Conservation (phyloP, 2,888 invertebrate genomes). For the Helicoverpa assulta region DNA sequence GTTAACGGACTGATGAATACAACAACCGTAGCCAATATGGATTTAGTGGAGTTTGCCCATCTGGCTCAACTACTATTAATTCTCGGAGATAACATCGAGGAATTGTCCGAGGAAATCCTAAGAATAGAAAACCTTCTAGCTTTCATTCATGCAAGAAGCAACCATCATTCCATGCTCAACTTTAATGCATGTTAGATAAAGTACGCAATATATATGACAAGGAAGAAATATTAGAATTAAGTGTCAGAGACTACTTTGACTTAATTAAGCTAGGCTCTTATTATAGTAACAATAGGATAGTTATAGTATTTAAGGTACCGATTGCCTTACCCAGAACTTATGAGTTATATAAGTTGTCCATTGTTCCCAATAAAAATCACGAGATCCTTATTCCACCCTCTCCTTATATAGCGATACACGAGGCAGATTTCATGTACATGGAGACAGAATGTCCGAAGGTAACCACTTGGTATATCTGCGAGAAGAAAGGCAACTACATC, state of each 20-base stretch:
- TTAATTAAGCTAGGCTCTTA: conserved; percentile 1
- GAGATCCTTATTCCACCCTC: background rate
- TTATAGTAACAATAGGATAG: conserved; percentile 1
- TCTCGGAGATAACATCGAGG: conserved; percentile 16
- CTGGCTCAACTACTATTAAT: conserved; percentile 18
- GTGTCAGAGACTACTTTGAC: conserved; percentile 32
- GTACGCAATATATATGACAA: conserved; percentile 35
- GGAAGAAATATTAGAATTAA: conserved; percentile 40
- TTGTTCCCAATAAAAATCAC: conserved; percentile 6
- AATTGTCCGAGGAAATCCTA: conserved; percentile 21
- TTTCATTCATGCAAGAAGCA: conserved; percentile 31
- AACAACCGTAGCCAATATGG: background rate
- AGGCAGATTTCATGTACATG: conserved; percentile 1
- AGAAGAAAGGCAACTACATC: conserved; percentile 7
- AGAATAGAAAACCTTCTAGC: conserved; percentile 38
- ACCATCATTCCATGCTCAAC: conserved; percentile 29
- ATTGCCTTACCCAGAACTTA: background rate
- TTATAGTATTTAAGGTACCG: conserved; percentile 8
- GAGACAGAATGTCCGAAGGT: conserved; percentile 24
- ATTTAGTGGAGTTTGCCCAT: conserved; percentile 13
- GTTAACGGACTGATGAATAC: conserved; percentile 1
- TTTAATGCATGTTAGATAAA: conserved; percentile 37
- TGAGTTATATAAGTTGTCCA: conserved; percentile 1
- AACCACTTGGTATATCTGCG: conserved; percentile 33
- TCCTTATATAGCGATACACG: background rate